Base-by-base conservation (phyloP, 2,888 invertebrate genomes). In the Nasonia oneida region DNA sequence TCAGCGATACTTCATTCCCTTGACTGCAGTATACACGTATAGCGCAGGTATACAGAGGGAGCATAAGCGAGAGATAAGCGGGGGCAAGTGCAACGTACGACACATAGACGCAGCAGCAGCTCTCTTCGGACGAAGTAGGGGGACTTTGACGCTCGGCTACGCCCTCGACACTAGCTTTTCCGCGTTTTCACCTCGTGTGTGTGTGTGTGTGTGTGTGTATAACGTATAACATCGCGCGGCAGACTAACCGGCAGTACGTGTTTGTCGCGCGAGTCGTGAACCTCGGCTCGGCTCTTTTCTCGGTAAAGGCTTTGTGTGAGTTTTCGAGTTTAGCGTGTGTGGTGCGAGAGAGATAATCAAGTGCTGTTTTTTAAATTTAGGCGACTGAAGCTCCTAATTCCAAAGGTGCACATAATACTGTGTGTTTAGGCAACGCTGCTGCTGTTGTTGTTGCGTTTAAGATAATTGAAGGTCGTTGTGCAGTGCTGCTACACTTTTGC, bases 71-170 rank as follows among this genome's bases (percentile, higher is more conserved):
- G 39, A 37, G 57, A 53, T 37, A 42, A 50, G 67, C 37, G 57
- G 50, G 77, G 29, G 64, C 78, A 78, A 85, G 82, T 85, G 85
- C 85, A 85, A 78, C 85, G 85, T 23, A 85, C 85, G 75, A 37
- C 78, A 47, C 53, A n/a, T 37, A 23, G 74, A 73, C 78, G 73
- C 53, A 29, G 29, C 29, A 29, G 29, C 29, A 29, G 29, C 29
- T 29, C 29, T 73, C 42, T 18, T 33, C 29, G 15, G 5, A 37
- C 37, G 57, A 57, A 47, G 47, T 47, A 47, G 47, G 57, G 75
- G 74, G 75, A 15, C 53, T 74, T 57, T 74, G 74, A 73, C 70
- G 39, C 75, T 70, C 29, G 42, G 50, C 53, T 71, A 42, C 75
- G 67, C 61, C 76, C 53, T 71, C 64, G 81, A 47, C 76, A 29